Evolutionary conservation across 2,797 vertebrate genomes (phyloP).

Genomic region (Silurus lanzhouensis): DNA sequence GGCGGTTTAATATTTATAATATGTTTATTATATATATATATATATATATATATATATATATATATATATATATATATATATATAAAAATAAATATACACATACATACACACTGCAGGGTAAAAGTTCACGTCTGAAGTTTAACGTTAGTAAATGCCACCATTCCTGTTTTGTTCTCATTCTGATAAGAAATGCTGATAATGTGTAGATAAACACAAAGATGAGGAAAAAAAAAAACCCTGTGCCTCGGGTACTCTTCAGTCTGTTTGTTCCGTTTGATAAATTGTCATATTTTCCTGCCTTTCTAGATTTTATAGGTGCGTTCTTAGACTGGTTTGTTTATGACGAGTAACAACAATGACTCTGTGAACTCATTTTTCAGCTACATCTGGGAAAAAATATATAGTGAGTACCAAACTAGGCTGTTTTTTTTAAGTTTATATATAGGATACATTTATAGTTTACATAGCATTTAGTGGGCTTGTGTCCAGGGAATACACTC

Average conservation of each 20-base stretch:
- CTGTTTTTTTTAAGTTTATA: not conserved
- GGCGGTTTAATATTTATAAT: not conserved
- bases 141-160: conserved; percentile 7
- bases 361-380: not conserved
- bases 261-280: not conserved
- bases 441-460: not conserved
- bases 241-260: not conserved
- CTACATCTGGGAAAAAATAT: not conserved
- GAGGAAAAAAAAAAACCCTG: not conserved
- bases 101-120: not conserved
- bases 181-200: conserved; percentile 9
- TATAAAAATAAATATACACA: no score
- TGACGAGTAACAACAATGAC: not conserved
- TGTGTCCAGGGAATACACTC: no score
- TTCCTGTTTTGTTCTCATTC: conserved; percentile 6
- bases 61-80: no score
- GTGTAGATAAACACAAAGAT: not conserved
- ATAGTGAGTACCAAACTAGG: not conserved
- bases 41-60: no score
- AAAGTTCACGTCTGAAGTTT: conserved; percentile 1
- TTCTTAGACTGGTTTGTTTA: not conserved
- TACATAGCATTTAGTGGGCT: not conserved
- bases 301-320: not conserved
- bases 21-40: not conserved
- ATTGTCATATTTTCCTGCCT: not conserved